Base-by-base conservation (phyloP, 2,113 vertebrate genomes). In the Neomonachus schauinslandi region DNA sequence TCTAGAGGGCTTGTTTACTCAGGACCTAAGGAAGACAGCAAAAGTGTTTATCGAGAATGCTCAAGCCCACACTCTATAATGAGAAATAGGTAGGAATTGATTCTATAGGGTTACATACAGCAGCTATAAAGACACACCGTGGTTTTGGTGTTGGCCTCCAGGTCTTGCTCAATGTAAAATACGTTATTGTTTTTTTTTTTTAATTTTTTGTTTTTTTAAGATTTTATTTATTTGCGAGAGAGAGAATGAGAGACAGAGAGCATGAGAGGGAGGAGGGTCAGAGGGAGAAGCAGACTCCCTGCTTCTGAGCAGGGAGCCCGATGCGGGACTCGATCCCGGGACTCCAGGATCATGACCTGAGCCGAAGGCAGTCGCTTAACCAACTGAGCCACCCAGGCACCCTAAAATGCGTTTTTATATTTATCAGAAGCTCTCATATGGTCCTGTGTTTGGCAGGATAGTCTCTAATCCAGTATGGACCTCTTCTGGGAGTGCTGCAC, bases 71-170 rank as follows among this genome's bases (percentile, higher is more conserved):
- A 5, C 13, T 84, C 24, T 36, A 1, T 42, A 46, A 31, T 9
- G 42, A 28, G 31, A 63, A 96, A 46, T 19, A 22, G 0, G 19
- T 18, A 28, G 71, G 28, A 59, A 7, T 31, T 79, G 16, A 21
- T 71, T 77, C 28, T 51, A 13, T 16, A 71, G 13, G 57, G 2
- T 18, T 24, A 21, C 16, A 31, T 4, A 22, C 9, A 19, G 51
- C 7, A 55, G 36, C n/a, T 36, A 12, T 33, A 31, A 46, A 55
- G 51, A 81, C 0, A 1, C 5, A 0, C 18, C 1, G 1, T 63
- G 59, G 22, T 5, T 57, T 22, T n/a, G 51, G 28, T 31, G 15
- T 16, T 51, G 21, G 49, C 36, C 33, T 59, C 55, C 39, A 26
- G 71, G 31, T 42, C 46, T n/a, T 59, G 22, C 51, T 86, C 39